Base-by-base conservation (phyloP, 2,797 vertebrate genomes). In the Hippocampus kuda region DNA sequence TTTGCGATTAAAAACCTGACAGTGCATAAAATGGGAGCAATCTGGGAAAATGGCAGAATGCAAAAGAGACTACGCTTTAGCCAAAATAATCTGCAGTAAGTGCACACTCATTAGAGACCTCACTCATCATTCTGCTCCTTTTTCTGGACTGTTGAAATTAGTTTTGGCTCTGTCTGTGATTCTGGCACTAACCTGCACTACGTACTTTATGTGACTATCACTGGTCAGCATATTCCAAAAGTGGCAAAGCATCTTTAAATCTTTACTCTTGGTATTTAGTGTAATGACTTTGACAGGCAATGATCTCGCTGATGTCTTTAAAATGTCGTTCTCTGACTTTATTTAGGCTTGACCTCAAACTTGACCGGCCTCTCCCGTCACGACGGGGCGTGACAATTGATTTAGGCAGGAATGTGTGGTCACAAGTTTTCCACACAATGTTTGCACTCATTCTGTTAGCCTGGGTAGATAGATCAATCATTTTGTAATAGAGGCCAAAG, bases 391-490 rank as follows among this genome's bases (percentile, higher is more conserved):
- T 56, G 68, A 70, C 42, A 75, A 68, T 66, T 18, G 69, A 77
- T 75, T 73, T 26, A 6, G 16, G 22, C 66, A 72, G 72, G 77
- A 79, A 80, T 78, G 81, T 69, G 62, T 65, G 75, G 71, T 80
- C 78, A 78, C 73, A 74, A 66, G 78, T 66, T 79, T 74, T 68
- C 46, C 41, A 27, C 72, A 75, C 68, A 66, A 69, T 18, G 16
- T 72, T 69, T 51, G 48, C 48, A 67, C 44, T 72, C 16, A 67
- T 63, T 59, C 49, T 26, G 26, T 59, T 27, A 30, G 24, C 56
- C 1, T 24, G n/a, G 53, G 7, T 56, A 11, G n/a, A 24, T 56
- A 10, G 10, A 24, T 56, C 22, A 51, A 51, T 51, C 5, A 51
- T 51, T 16, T 51, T 22, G 16, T 51, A 51, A 22, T 15, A 15